Evolutionary conservation across 2,888 invertebrate species (phyloP).

Genomic region (Steinernema carpocapsae): DNA sequence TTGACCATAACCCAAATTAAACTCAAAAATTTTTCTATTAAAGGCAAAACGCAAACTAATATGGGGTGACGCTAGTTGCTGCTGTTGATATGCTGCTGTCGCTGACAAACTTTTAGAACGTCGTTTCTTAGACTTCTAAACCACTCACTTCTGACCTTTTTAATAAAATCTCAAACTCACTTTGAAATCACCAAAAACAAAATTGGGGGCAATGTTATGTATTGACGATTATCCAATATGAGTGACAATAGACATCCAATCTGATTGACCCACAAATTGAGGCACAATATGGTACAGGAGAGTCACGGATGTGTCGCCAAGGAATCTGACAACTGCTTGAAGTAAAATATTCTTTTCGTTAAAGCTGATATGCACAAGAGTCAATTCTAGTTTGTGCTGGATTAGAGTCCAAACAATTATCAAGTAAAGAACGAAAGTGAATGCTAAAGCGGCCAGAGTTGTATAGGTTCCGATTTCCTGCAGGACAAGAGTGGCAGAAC

Average conservation of each 20-base stretch:
- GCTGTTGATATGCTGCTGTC: too few species aligned
- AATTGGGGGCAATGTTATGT: background rate
- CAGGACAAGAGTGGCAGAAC: background rate
- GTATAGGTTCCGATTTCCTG: background rate
- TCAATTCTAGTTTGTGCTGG: background rate
- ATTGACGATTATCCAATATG: background rate
- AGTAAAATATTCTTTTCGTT: conserved; percentile 1
- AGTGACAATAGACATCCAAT: background rate
- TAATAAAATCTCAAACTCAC: background rate
- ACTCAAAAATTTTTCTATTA: too few species aligned
- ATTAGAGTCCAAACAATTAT: background rate
- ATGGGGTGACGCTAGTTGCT: too few species aligned
- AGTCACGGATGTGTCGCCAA: background rate
- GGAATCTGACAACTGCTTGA: conserved; percentile 5
- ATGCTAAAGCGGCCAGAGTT: background rate
- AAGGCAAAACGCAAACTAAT: too few species aligned
- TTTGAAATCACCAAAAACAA: background rate
- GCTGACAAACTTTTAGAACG: too few species aligned
- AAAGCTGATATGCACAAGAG: background rate
- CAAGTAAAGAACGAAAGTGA: background rate
- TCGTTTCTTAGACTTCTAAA: too few species aligned
- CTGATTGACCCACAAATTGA: background rate
- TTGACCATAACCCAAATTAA: too few species aligned
- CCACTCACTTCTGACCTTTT: too few species aligned
- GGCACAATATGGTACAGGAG: background rate